phyloP scores from a whole-genome alignment of 2,797 vertebrate species.

The Microchirus variegatus region DNA sequence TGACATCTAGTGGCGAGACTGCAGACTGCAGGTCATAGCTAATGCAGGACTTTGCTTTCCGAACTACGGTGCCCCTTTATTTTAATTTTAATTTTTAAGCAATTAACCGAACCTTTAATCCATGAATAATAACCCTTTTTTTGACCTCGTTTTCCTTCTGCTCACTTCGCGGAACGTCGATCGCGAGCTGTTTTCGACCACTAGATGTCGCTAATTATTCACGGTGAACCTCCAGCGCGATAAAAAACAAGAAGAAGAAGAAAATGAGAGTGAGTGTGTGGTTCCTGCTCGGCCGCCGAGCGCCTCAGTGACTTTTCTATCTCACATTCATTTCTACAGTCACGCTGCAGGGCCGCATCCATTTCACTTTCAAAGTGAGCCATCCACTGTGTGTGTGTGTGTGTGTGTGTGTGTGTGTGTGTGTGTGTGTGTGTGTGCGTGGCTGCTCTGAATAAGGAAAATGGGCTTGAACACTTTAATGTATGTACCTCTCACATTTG shows the following conservation, averaged over 20 bases:
- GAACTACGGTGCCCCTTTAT: too few species aligned
- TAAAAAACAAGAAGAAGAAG: slow-evolving; percentile 10
- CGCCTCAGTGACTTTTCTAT: slow-evolving; percentile 13
- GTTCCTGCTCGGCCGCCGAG: neutral
- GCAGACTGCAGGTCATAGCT: too few species aligned
- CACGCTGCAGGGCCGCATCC: slow-evolving; percentile 3
- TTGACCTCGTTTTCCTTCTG: too few species aligned
- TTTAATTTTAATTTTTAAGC: too few species aligned
- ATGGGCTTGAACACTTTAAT: slow-evolving; percentile 40
- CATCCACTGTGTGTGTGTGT: neutral
- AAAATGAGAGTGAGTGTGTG: neutral
- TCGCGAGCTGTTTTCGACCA: too few species aligned
- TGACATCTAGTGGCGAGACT: too few species aligned
- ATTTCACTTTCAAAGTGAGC: neutral
- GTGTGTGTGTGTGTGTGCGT: too few species aligned
- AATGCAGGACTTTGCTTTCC: too few species aligned
- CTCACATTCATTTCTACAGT: slow-evolving; percentile 14
- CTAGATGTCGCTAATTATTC: neutral
- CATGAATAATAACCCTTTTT: too few species aligned
- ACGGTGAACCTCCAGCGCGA: neutral
- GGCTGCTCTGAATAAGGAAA: slow-evolving; percentile 9
- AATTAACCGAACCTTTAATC: too few species aligned
- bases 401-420: too few species aligned
- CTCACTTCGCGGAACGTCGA: too few species aligned
- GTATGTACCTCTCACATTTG: slow-evolving; percentile 45